Percentiles rank a stretch among this genome's conserved stretches.
These are phyloP conservation scores for Amorpha juglandis DNA, from an alignment of 2,888 invertebrate genomes.

Conservation along the genomic window DNA sequence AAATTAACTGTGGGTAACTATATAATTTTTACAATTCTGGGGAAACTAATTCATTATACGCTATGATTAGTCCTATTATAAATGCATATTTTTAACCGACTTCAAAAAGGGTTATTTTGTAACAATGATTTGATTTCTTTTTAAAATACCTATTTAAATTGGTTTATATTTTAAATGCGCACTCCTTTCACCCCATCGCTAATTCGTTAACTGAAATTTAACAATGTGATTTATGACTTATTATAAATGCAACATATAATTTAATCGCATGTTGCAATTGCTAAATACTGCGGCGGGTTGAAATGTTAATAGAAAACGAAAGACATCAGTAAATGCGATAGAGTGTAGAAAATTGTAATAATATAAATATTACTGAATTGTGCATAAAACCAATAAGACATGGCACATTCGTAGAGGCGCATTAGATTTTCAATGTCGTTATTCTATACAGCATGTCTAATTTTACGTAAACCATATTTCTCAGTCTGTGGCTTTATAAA, in stretches of 20 bases:
- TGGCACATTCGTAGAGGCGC: constrained; percentile 30
- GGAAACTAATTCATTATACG: neutral
- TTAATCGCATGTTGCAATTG: constrained; percentile 7
- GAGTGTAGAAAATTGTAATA: constrained; percentile 79
- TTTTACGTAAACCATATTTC: neutral
- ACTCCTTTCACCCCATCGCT: constrained; percentile 54
- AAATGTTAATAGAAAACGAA: constrained; percentile 15
- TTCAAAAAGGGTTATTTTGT: too few relatives aligned
- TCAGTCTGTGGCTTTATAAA: neutral
- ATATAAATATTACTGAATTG: constrained; percentile 33
- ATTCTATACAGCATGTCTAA: neutral
- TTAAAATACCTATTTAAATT: constrained; percentile 12
- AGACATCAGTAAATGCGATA: constrained; percentile 60
- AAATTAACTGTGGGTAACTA: constrained; percentile 7
- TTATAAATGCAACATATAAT: constrained; percentile 19
- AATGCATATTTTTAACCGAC: neutral
- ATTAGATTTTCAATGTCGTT: neutral
- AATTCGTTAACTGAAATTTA: constrained; percentile 32
- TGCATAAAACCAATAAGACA: constrained; percentile 77
- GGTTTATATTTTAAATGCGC: too few relatives aligned
- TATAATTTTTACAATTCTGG: constrained; percentile 4
- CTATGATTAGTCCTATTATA: neutral
- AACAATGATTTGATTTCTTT: neutral
- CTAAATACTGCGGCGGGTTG: neutral
- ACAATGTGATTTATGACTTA: neutral